Base-by-base conservation (phyloP, 2,113 vertebrate species). In the Triplophysa rosa region DNA sequence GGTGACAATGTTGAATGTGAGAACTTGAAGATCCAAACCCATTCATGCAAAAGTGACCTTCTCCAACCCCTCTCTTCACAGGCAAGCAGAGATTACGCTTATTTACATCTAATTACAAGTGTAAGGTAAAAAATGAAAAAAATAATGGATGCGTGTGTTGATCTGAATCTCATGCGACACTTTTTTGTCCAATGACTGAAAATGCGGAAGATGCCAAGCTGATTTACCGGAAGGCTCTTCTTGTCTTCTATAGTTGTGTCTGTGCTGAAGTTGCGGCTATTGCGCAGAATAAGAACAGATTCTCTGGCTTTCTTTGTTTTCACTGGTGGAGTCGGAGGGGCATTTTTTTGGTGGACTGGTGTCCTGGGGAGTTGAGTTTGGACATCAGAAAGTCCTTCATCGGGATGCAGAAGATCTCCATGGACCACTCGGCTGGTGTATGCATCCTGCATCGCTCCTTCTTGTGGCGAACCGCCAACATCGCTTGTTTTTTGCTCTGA, bases 201-300 rank as follows among this genome's bases (percentile, higher is more conserved):
- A 83, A 90, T 70, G 87, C 84, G 86, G 88, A 77, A 77, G 74
- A 86, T 87, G 89, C 86, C 87, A 83, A 88, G 87, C 82, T 88
- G 81, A 90, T 91, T 94, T 94, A 94, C 93, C 93, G 89, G 92
- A 78, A 87, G 89, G 89, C 89, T 92, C 89, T 91, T 93, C 86
- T 88, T 89, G 86, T 86, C 84, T 1, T 94, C 92, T 81, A 85
- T 81, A 83, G 83, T 83, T 9, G 83, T 80, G 29, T 94, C 92
- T 86, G 89, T 91, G 88, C 84, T 87, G 10, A 75, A 84, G 71
- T 76, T 92, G 68, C 90, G 90, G 83, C 92, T 94, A 87, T 92
- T 92, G 77, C 93, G 88, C 67, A 93, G 91, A 69, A 93, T 92
- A 14, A 93, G 88, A 52, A 90, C 92, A 0, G 92, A 93, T 86